These are phyloP conservation scores for Oedothorax gibbosus DNA, from an alignment of 1,140 invertebrate species.

Conservation along the genomic window DNA sequence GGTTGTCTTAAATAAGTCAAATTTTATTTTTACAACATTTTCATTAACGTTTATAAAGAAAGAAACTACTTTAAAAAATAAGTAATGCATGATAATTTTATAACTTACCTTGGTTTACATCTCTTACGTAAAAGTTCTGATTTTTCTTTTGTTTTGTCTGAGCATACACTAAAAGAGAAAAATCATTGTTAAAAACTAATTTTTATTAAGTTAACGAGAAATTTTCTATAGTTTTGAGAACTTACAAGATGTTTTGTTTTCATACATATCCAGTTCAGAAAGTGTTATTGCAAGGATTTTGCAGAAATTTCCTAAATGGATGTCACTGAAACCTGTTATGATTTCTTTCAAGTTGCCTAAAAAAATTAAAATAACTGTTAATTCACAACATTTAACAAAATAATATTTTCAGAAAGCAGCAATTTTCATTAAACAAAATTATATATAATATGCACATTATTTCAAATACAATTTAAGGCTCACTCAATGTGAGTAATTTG, in stretches of 20 bases:
- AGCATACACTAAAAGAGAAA: constrained; percentile 43
- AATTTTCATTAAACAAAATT: too few relatives aligned
- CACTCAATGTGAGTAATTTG: too few relatives aligned
- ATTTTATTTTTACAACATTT: not conserved
- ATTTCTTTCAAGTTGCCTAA: constrained; percentile 47
- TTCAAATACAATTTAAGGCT: too few relatives aligned
- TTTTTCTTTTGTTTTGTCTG: constrained; percentile 53
- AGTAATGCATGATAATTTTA: not conserved
- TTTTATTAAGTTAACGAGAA: not conserved
- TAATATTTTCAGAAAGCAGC: too few relatives aligned
- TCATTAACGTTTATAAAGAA: not conserved
- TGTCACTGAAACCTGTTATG: constrained; percentile 29
- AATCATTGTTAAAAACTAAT: too few relatives aligned
- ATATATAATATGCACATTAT: too few relatives aligned
- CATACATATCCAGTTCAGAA: constrained; percentile 62
- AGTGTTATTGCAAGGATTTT: constrained; percentile 61
- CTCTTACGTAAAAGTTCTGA: constrained; percentile 36
- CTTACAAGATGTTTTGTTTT: constrained; percentile 60
- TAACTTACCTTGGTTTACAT: constrained; percentile 53
- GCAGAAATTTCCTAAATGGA: constrained; percentile 55
- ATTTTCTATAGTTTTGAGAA: not conserved
- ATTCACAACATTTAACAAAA: too few relatives aligned
- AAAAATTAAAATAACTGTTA: not conserved
- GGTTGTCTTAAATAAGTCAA: too few relatives aligned
- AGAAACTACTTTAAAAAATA: not conserved